Evolutionary conservation across 2,113 vertebrate genomes (phyloP), one percentile per base, ranked within the genome.

Genomic region (Axis porcinus): DNA sequence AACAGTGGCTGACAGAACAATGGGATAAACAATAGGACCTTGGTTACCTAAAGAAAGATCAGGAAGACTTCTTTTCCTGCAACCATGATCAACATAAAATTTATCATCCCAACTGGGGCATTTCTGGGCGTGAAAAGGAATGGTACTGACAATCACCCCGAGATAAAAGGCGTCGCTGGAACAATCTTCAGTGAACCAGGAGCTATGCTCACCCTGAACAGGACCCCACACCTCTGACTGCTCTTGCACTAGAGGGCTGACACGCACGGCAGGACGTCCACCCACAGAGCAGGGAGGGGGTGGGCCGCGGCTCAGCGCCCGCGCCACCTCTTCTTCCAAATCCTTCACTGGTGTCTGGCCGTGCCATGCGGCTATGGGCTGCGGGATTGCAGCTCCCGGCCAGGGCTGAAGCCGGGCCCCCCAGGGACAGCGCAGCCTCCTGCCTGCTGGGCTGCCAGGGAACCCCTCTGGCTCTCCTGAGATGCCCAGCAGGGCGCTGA

Each of bases 271-370:
- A 92, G 88, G 52, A 33, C 28, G 40, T 14, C 30, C n/a, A 47
- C 28, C 21, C 28, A 21, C 67, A 7, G 67, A 21, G 10, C 19
- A 6, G 16, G 62, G 30, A 64, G 62, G 30, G 52, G 62, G 15
- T 2, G 0, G 19, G 23, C 23, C 0, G 3, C 0, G 6, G 70
- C 36, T 27, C 70, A 7, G 70, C 1, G 3, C 3, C 70, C 8
- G 6, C 6, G 12, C 40, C 70, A 3, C 21, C 70, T 7, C 40
- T 4, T 4, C 70, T 43, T 27, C 40, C 40, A 76, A 27, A 43
- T 7, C 23, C 21, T 25, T 43, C 11, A 7, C 70, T 2, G 11
- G 40, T 7, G 40, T 76, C 23, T 43, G 70, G 70, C 70, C 3
- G 2, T 1, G 3, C 40, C 1, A 2, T 7, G 23, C 23, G 23